Evolutionary conservation across 2,113 vertebrate species (phyloP).

Genomic region (Sciurus niger): DNA sequence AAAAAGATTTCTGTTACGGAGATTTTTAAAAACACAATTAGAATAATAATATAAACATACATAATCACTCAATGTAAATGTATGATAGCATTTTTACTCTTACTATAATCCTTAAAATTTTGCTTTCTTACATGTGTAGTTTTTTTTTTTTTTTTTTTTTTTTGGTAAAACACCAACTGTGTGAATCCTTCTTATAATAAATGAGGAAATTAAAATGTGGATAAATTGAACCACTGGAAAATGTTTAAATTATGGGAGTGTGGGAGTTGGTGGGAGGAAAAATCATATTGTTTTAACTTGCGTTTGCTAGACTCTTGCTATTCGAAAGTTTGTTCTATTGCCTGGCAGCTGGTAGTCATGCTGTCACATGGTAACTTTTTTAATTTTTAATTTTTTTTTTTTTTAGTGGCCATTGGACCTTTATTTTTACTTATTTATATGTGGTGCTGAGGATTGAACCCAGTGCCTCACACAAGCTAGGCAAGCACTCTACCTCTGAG

Average conservation of each 20-base stretch:
- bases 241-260: not conserved
- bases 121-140: not conserved
- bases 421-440: no score
- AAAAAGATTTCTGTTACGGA: slow-evolving; percentile 25
- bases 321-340: slow-evolving; percentile 14
- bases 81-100: slow-evolving; percentile 46
- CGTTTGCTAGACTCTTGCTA: slow-evolving; percentile 14
- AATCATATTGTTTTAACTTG: not conserved
- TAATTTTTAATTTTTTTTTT: no score
- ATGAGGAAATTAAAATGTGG: slow-evolving; percentile 46
- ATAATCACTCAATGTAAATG: not conserved
- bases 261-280: not conserved
- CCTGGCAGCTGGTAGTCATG: not conserved
- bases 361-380: slow-evolving; percentile 29
- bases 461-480: no score
- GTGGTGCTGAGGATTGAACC: no score
- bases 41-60: slow-evolving; percentile 14
- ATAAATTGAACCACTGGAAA: slow-evolving; percentile 43
- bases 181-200: slow-evolving; percentile 43
- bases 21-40: slow-evolving; percentile 51
- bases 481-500: no score
- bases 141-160: not conserved
- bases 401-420: no score
- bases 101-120: not conserved
- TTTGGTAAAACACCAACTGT: slow-evolving; percentile 31